Percentiles rank a stretch among this genome's conserved stretches.
phyloP scores from a whole-genome alignment of 2,888 invertebrate species.

The Gisinianus flammeolus region DNA sequence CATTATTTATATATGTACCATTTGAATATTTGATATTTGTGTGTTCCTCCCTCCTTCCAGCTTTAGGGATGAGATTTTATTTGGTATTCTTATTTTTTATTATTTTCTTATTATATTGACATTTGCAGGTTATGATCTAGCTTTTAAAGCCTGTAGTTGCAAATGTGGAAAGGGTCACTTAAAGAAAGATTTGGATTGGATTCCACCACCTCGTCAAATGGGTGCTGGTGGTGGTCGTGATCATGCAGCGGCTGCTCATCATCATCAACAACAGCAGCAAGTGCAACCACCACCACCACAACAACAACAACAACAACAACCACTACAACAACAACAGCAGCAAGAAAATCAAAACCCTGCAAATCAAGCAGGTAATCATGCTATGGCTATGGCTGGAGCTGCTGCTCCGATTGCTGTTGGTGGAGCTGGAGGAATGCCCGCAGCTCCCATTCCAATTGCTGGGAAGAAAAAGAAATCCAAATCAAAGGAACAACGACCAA shows the following conservation, averaged over 20 bases:
- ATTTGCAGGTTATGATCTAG: constrained; percentile 81
- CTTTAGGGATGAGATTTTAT: not conserved
- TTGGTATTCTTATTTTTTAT: not conserved
- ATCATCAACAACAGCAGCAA: constrained; percentile 20
- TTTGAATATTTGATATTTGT: too few species aligned
- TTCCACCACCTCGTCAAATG: constrained; percentile 69
- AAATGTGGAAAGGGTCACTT: constrained; percentile 90
- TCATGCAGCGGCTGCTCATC: constrained; percentile 63
- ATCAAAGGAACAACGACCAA: constrained; percentile 70
- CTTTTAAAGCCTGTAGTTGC: constrained; percentile 93
- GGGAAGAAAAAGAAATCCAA: constrained; percentile 75
- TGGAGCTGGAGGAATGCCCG: constrained; percentile 18
- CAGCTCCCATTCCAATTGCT: constrained; percentile 48
- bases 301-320: constrained; percentile 2
- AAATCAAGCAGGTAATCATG: not conserved
- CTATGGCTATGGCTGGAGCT: not conserved
- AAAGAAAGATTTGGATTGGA: constrained; percentile 93
- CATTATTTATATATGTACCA: too few species aligned
- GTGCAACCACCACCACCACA: constrained; percentile 12
- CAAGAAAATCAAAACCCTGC: constrained; percentile 6
- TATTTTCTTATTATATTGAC: not conserved
- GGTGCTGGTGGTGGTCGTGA: constrained; percentile 64
- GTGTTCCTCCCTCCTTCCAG: not conserved
- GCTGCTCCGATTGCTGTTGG: constrained; percentile 5
- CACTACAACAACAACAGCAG: not conserved